A percentile compares a stretch with the other conserved stretches of the same genome.
These are phyloP conservation scores for Paraplagusia blochii DNA, from an alignment of 2,113 vertebrate species.

Conservation along the genomic window DNA sequence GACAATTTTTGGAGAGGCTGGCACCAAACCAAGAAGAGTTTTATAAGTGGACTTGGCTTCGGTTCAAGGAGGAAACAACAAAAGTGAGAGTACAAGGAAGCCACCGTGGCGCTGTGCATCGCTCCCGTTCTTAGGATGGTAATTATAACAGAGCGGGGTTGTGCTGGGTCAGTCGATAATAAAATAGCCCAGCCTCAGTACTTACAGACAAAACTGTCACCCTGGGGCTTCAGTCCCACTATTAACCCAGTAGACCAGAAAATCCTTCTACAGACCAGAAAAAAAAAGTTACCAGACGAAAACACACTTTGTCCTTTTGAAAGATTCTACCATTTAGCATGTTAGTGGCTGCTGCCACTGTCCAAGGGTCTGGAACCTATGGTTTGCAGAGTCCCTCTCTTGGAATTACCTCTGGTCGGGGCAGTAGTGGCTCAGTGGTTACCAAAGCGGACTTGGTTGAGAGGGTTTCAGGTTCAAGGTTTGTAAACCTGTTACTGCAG, in stretches of 20 bases:
- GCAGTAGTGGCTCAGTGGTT: too few relatives aligned
- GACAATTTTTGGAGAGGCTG: conserved; percentile 41
- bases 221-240: conserved; percentile 48
- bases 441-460: too few relatives aligned
- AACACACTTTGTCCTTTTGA: conserved; percentile 9
- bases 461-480: too few relatives aligned
- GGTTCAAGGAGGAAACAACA: conserved; percentile 43
- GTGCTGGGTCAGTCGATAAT: conserved; percentile 66
- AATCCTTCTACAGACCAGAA: conserved; percentile 53
- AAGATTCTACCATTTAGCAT: conserved; percentile 4
- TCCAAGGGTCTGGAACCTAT: too few relatives aligned
- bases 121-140: conserved; percentile 50
- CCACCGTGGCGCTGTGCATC: conserved; percentile 34
- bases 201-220: conserved; percentile 59
- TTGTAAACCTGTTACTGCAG: too few relatives aligned
- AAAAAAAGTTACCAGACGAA: conserved; percentile 29
- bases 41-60: conserved; percentile 50
- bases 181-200: conserved; percentile 48
- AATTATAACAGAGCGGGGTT: conserved; percentile 55
- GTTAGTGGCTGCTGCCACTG: too few relatives aligned
- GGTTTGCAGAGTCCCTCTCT: too few relatives aligned
- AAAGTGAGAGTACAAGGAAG: conserved; percentile 38
- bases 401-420: too few relatives aligned
- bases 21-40: conserved; percentile 43
- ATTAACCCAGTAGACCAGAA: conserved; percentile 67